Evolutionary conservation across 2,797 vertebrate species (phyloP).

Genomic region (Anas acuta): DNA sequence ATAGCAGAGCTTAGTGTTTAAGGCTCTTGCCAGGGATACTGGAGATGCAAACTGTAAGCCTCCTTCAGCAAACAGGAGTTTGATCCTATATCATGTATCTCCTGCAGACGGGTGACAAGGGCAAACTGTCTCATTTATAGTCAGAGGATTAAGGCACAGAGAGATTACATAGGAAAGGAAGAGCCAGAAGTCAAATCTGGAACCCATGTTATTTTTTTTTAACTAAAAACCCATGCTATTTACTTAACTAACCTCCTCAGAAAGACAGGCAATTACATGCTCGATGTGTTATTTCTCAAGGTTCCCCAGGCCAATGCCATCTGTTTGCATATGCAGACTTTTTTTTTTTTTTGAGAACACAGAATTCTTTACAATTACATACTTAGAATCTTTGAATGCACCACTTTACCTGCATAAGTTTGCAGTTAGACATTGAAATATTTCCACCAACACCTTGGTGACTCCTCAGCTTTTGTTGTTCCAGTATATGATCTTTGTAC

Average conservation of each 20-base stretch:
- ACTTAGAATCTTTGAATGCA: background rate
- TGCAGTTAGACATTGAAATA: background rate
- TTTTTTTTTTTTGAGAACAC: background rate
- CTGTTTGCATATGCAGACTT: background rate
- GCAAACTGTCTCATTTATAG: background rate
- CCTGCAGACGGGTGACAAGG: background rate
- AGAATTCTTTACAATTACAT: background rate
- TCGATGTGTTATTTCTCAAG: background rate
- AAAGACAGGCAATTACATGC: background rate
- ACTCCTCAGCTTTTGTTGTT: background rate
- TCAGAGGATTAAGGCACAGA: background rate
- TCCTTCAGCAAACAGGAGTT: background rate
- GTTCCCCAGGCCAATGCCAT: background rate
- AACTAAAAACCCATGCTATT: background rate
- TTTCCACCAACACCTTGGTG: background rate
- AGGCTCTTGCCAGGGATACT: background rate
- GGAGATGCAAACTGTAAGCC: background rate
- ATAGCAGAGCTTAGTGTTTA: background rate
- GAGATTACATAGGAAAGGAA: background rate
- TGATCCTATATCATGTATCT: background rate
- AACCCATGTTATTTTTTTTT: background rate
- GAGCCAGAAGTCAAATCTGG: background rate
- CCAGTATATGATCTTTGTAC: background rate
- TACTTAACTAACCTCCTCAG: background rate
- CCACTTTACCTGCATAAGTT: background rate